Base-by-base conservation (phyloP, 2,113 vertebrate species). In the Myocastor coypus region DNA sequence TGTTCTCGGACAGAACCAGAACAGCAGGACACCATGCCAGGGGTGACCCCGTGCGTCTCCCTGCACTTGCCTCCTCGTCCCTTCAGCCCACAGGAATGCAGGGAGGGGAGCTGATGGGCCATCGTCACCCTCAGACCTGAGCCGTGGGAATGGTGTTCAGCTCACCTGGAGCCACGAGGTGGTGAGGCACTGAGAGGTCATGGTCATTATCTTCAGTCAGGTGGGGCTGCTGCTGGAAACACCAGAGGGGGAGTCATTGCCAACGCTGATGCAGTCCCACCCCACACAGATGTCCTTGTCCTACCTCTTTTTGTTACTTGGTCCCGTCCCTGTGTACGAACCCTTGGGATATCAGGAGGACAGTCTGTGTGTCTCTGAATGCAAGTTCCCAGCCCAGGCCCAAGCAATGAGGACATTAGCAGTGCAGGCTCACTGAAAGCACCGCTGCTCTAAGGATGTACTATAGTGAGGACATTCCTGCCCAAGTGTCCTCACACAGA, bases 31-130 rank as follows among this genome's bases (percentile, higher is more conserved):
- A 11, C 28, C 16, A 34, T 63, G 42, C 22, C n/a, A n/a, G 8
- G 8, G 14, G 64, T 30, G 22, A 83, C 20, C 30, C 24, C 34
- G 14, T 10, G 50, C 57, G 78, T 98, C 99, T 99, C 97, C 99
- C 99, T 96, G 50, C 99, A 98, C 55, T 99, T 98, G 61, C 98
- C 85, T 30, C 98, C 98, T 98, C 98, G 99, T 89, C 99, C 99
- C 97, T 99, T 98, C 91, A 99, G 98, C 40, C 99, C 99, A n/a
- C 98, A 95, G 99, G 98, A 37, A 99, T 99, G 55, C 98, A 98
- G 77, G 99, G 98, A 0, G 97, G 99, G 90, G 99, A 98, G 99
- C 99, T 3, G 99, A 99, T 78, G 98, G 50, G 99, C 98, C 3
- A 99, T 98, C 77, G 98, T 99, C 96, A 99, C 98, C 97, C 98